Evolutionary conservation across 64 coral and sea anemone genomes (phyloP).

Genomic region (Catalaphyllia jardinei): DNA sequence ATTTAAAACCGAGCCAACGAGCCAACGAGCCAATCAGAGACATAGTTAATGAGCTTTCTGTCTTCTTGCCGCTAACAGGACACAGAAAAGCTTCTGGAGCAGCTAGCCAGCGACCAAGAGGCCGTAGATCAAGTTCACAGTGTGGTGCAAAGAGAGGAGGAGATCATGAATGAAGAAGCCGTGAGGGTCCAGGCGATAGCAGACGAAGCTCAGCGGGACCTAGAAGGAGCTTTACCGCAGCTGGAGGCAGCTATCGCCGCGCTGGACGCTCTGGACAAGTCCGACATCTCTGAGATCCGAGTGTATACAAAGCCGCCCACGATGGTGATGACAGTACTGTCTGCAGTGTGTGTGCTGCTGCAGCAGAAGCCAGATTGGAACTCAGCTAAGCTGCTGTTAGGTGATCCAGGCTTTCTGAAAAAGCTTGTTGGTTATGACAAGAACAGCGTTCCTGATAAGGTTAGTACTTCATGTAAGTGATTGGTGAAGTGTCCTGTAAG

Average conservation of each 20-base stretch:
- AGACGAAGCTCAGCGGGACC: slow-evolving; percentile 82
- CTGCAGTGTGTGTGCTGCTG: slow-evolving; percentile 86
- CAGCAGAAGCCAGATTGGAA: slow-evolving; percentile 98
- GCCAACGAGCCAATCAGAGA: too few relatives aligned
- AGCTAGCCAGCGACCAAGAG: slow-evolving; percentile 89
- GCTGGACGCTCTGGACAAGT: slow-evolving; percentile 88
- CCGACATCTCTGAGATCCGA: slow-evolving; percentile 96
- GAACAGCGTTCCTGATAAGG: slow-evolving; percentile 82
- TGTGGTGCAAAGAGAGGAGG: slow-evolving; percentile 91
- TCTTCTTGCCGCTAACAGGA: slow-evolving; percentile 42
- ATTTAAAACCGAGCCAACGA: too few relatives aligned
- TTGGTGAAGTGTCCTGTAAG: background rate
- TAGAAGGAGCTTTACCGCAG: slow-evolving; percentile 84
- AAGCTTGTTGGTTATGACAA: slow-evolving; percentile 87
- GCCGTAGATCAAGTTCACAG: slow-evolving; percentile 94
- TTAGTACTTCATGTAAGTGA: background rate
- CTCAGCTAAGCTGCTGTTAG: slow-evolving; percentile 85
- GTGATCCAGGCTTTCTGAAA: slow-evolving; percentile 88
- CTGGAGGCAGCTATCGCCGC: slow-evolving; percentile 77
- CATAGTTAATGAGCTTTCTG: background rate
- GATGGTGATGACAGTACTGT: slow-evolving; percentile 97
- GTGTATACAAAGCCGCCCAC: slow-evolving; percentile 96
- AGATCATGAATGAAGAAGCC: slow-evolving; percentile 94
- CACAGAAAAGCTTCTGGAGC: slow-evolving; percentile 89
- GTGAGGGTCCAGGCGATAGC: slow-evolving; percentile 81